These are phyloP conservation scores for Lepisosteus osseus DNA, from an alignment of 2,113 vertebrate genomes.

Conservation along the genomic window DNA sequence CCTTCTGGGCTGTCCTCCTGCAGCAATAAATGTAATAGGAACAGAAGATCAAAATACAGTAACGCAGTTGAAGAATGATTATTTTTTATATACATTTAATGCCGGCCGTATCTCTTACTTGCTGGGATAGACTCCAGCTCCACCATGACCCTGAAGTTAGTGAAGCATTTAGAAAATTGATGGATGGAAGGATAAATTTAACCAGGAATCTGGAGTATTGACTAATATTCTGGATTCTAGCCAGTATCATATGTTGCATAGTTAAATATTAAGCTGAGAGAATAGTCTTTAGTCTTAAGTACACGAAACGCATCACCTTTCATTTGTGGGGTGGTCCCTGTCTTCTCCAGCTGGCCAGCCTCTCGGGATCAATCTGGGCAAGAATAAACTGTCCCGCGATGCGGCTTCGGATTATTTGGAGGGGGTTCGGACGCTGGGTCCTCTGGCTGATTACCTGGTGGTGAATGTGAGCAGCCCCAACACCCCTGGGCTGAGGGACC, in stretches of 20 bases:
- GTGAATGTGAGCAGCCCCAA: constrained; percentile 96
- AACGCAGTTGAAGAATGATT: not conserved
- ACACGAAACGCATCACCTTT: not conserved
- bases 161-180: too few species aligned
- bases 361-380: constrained; percentile 91
- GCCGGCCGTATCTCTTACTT: too few species aligned
- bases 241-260: too few species aligned
- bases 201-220: too few species aligned
- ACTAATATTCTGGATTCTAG: too few species aligned
- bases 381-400: constrained; percentile 84
- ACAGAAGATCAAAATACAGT: not conserved
- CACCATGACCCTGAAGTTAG: too few species aligned
- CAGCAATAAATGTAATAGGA: not conserved
- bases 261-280: too few species aligned
- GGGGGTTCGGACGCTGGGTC: constrained; percentile 78
- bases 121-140: too few species aligned
- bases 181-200: too few species aligned
- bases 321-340: not conserved
- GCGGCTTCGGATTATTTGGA: constrained; percentile 78
- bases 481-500: constrained; percentile 79
- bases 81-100: too few species aligned
- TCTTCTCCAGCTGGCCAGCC: constrained; percentile 75
- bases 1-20: not conserved
- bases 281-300: too few species aligned
- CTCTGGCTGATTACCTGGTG: constrained; percentile 91